These are phyloP conservation scores for Bicyclus anynana DNA, from an alignment of 1,140 invertebrate genomes.

Conservation along the genomic window DNA sequence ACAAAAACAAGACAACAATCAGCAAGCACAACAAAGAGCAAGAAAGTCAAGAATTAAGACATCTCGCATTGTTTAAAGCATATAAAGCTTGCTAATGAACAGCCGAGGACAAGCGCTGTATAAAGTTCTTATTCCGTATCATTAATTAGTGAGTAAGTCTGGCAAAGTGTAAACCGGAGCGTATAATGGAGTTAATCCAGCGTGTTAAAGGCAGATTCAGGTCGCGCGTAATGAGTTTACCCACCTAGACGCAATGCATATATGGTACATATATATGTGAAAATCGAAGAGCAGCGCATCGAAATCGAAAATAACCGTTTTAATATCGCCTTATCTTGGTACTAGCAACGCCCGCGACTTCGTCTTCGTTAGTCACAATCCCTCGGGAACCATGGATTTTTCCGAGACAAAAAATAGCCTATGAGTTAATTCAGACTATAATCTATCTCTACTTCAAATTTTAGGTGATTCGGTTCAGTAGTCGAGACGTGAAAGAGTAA, in stretches of 20 bases:
- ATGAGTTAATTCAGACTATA: too few species aligned
- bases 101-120: not conserved
- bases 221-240: constrained; percentile 31
- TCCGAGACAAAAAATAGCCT: too few species aligned
- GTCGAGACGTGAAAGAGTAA: too few species aligned
- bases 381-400: too few species aligned
- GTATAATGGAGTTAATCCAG: constrained; percentile 22
- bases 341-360: too few species aligned
- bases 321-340: too few species aligned
- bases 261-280: too few species aligned
- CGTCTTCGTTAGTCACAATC: too few species aligned
- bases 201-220: constrained; percentile 20
- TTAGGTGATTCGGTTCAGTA: too few species aligned
- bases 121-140: not conserved
- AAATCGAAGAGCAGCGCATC: too few species aligned
- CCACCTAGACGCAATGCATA: not conserved
- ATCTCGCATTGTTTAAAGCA: not conserved
- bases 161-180: constrained; percentile 7
- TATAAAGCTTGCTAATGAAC: not conserved
- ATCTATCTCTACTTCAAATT: too few species aligned
- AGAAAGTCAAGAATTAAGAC: not conserved
- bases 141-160: constrained; percentile 15
- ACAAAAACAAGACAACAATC: not conserved
- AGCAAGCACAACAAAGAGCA: not conserved
- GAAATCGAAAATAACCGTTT: too few species aligned